Evolutionary conservation across 2,888 invertebrate species (phyloP).

Genomic region (Diabrotica balteata): DNA sequence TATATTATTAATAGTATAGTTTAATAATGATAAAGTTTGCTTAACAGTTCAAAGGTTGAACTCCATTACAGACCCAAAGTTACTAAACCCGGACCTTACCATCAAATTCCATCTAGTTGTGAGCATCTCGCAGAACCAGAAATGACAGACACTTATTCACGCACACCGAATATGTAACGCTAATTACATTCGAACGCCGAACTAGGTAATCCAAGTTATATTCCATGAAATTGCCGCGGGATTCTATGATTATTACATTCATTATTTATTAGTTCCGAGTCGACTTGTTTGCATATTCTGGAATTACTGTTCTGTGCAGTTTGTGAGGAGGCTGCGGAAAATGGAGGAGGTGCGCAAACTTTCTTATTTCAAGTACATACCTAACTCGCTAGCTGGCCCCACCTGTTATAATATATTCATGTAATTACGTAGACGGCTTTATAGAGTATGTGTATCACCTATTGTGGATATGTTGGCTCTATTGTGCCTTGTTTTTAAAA

Average conservation of each 20-base stretch:
- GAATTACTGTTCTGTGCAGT: slow-evolving; percentile 29
- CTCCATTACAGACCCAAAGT: no score
- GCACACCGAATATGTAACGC: slow-evolving; percentile 43
- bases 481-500: no score
- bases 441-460: no score
- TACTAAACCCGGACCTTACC: no score
- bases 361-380: no score
- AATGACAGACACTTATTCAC: slow-evolving; percentile 44
- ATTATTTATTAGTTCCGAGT: slow-evolving; percentile 42
- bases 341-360: no score
- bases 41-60: no score
- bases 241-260: slow-evolving; percentile 46
- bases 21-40: no score
- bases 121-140: slow-evolving; percentile 14
- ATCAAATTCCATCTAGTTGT: no score
- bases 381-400: no score
- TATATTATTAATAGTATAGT: no score
- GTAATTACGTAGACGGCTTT: slow-evolving; percentile 19
- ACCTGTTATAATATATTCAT: slow-evolving; percentile 20
- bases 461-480: no score
- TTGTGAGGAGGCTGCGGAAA: not conserved
- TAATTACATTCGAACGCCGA: slow-evolving; percentile 41
- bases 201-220: slow-evolving; percentile 43
- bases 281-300: slow-evolving; percentile 30
- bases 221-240: slow-evolving; percentile 43